Conservation (phyloP, 1,140 invertebrate species). For the Oncopodura yosiiana region DNA sequence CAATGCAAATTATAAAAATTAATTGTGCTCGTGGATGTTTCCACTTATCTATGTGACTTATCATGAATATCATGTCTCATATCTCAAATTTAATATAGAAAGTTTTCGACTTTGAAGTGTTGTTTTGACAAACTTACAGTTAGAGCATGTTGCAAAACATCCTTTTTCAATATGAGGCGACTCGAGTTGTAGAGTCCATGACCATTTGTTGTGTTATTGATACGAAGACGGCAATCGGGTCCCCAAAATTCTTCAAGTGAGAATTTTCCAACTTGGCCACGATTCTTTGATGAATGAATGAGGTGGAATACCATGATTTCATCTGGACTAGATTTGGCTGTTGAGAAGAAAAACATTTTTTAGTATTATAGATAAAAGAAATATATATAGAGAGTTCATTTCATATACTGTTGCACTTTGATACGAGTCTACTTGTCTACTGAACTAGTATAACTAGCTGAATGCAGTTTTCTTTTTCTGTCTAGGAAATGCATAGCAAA, state of each 20-base stretch:
- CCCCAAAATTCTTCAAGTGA: conserved; percentile 54
- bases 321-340: conserved; percentile 31
- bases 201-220: conserved; percentile 59
- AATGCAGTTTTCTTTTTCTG: too few species aligned
- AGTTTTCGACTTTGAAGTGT: too few species aligned
- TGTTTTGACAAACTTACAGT: conserved; percentile 31
- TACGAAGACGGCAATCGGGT: conserved; percentile 52
- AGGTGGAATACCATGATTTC: conserved; percentile 35
- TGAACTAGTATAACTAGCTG: too few species aligned
- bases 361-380: background rate
- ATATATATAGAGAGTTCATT: background rate
- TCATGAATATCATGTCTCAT: too few species aligned
- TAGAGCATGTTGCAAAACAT: conserved; percentile 33
- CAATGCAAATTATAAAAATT: too few species aligned
- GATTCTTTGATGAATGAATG: conserved; percentile 30
- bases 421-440: too few species aligned
- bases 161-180: conserved; percentile 22
- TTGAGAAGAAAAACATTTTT: background rate
- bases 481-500: too few species aligned
- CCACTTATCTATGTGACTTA: too few species aligned
- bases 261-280: conserved; percentile 34
- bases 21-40: too few species aligned
- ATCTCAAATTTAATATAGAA: too few species aligned
- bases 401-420: background rate
- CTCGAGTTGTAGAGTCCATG: conserved; percentile 36